Evolutionary conservation across 2,888 invertebrate genomes (phyloP).

Genomic region (Portevinia maculata): DNA sequence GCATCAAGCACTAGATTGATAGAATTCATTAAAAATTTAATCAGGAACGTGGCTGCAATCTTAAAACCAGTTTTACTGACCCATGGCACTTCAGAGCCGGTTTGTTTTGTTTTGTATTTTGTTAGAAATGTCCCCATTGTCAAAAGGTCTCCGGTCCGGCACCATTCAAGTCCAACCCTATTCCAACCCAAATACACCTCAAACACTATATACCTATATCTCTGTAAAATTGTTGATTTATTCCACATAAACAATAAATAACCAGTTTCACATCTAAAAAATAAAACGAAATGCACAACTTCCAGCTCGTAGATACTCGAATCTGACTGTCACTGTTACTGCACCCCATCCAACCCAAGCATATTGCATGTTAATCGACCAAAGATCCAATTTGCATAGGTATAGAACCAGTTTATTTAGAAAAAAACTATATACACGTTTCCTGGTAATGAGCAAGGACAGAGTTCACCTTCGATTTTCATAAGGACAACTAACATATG

Average conservation of each 20-base stretch:
- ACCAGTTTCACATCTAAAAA: conserved; percentile 42
- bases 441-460: conserved; percentile 48
- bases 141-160: neutral
- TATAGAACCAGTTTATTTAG: conserved; percentile 53
- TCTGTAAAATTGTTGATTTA: conserved; percentile 24
- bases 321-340: conserved; percentile 4
- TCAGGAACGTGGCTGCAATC: conserved; percentile 29
- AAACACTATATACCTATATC: neutral
- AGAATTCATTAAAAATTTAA: conserved; percentile 35
- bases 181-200: neutral
- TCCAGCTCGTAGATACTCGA: neutral
- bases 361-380: conserved; percentile 25
- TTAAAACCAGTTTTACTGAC: conserved; percentile 17
- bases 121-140: neutral
- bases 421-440: neutral
- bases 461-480: conserved; percentile 21
- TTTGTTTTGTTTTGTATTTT: conserved; percentile 5
- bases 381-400: conserved; percentile 67
- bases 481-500: conserved; percentile 32
- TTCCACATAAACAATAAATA: conserved; percentile 37
- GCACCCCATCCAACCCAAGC: conserved; percentile 2
- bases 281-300: conserved; percentile 14
- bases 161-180: conserved; percentile 17
- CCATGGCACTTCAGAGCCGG: conserved; percentile 26
- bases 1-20: conserved; percentile 7